Evolutionary conservation across 2,797 vertebrate genomes (phyloP).

Genomic region (Malurus leucopterus): DNA sequence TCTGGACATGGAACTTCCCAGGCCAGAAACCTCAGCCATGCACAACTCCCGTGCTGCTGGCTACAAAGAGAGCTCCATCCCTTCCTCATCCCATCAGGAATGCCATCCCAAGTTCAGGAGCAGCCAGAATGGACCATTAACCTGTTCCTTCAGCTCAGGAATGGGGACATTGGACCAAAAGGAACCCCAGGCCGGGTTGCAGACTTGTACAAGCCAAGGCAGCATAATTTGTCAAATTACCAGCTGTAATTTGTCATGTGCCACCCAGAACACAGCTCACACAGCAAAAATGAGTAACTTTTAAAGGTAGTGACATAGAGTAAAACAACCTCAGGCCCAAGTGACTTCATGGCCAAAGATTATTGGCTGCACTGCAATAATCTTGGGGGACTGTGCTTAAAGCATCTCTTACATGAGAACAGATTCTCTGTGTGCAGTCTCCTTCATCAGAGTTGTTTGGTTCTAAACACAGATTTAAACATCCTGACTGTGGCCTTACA

Average conservation of each 20-base stretch:
- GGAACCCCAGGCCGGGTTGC: background rate
- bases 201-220: background rate
- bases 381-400: background rate
- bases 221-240: background rate
- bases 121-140: background rate
- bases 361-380: background rate
- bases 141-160: background rate
- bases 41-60: background rate
- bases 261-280: background rate
- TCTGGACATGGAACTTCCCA: accelerated
- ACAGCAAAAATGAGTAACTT: background rate
- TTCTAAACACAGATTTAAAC: background rate
- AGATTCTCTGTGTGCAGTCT: background rate
- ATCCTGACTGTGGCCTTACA: background rate
- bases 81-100: background rate
- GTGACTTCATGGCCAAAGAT: background rate
- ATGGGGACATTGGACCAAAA: background rate
- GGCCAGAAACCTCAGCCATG: background rate
- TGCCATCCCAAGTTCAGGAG: background rate
- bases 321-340: background rate
- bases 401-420: background rate
- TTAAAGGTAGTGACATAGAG: background rate
- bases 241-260: background rate
- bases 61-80: background rate
- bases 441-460: background rate